Conservation (phyloP, 1,140 invertebrate genomes). For the Drosophila subobscura region DNA sequence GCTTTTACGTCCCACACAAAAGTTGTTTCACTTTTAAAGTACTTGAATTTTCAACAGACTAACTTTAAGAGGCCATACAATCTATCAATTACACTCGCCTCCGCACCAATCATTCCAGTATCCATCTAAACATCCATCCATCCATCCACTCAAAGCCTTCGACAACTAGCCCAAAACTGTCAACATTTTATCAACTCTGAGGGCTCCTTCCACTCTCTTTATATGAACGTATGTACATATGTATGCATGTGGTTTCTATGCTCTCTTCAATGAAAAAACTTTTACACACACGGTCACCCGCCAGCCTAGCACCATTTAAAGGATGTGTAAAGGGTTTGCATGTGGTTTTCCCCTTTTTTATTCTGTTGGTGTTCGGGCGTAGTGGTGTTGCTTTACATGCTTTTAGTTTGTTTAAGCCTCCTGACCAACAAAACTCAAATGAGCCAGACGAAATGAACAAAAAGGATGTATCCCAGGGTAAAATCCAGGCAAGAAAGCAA, state of each 20-base stretch:
- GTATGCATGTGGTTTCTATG: conserved; percentile 43
- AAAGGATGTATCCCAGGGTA: conserved; percentile 12
- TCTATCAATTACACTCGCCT: conserved; percentile 24
- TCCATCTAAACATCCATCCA: background rate
- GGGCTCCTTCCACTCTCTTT: conserved; percentile 35
- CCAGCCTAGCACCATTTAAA: conserved; percentile 8
- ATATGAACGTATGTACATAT: background rate
- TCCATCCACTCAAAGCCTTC: conserved; percentile 32
- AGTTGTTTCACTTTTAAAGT: conserved; percentile 25
- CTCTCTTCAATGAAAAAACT: conserved; percentile 75
- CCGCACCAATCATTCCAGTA: background rate
- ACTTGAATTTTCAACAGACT: conserved; percentile 2
- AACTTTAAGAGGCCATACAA: conserved; percentile 27
- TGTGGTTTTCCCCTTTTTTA: conserved; percentile 48
- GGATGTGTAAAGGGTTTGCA: conserved; percentile 43
- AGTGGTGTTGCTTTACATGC: conserved; percentile 63
- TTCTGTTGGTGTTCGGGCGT: background rate
- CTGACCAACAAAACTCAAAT: conserved; percentile 72
- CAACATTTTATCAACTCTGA: conserved; percentile 73
- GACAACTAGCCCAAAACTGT: conserved; percentile 73
- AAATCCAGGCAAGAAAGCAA: conserved; percentile 31
- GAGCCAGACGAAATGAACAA: conserved; percentile 43
- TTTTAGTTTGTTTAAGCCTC: conserved; percentile 77
- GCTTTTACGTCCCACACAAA: conserved; percentile 19
- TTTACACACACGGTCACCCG: conserved; percentile 39